Percentiles rank a stretch among this genome's conserved stretches.
These are phyloP conservation scores for Capreolus pygargus DNA, from an alignment of 2,113 vertebrate genomes.

Conservation along the genomic window DNA sequence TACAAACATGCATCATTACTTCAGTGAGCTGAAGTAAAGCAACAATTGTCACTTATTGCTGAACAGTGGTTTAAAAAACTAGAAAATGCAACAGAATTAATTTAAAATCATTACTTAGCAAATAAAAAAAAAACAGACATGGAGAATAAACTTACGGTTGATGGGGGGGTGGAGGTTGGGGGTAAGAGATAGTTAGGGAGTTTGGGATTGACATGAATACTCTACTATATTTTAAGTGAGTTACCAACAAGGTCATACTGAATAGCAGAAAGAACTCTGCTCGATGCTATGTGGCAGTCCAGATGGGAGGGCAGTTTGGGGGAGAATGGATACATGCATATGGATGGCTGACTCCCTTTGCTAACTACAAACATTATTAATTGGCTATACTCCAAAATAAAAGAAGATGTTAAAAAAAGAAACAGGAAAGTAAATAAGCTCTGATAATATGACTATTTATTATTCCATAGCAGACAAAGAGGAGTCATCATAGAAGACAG, in stretches of 20 bases:
- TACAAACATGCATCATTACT: not conserved
- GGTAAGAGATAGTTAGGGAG: not conserved
- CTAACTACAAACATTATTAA: not conserved
- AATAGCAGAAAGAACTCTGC: not conserved
- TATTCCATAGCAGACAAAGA: not conserved
- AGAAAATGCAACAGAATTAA: not conserved
- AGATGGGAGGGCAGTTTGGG: not conserved
- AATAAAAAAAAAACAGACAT: not conserved
- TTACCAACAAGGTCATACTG: not conserved
- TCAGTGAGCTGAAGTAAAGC: not conserved
- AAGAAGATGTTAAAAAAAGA: not conserved
- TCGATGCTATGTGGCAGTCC: not conserved
- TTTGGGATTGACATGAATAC: not conserved
- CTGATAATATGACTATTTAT: not conserved
- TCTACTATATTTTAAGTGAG: not conserved
- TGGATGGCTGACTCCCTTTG: not conserved
- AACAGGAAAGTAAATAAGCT: not conserved
- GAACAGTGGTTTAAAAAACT: not conserved
- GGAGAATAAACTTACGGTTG: not conserved
- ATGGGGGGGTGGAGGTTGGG: not conserved
- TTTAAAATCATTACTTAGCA: slow-evolving; percentile 9
- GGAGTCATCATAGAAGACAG: not conserved
- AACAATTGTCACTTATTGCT: not conserved
- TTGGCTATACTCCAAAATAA: not conserved
- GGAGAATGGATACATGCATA: not conserved